Conservation (phyloP, 1,140 invertebrate species). For the Uloborus diversus region DNA sequence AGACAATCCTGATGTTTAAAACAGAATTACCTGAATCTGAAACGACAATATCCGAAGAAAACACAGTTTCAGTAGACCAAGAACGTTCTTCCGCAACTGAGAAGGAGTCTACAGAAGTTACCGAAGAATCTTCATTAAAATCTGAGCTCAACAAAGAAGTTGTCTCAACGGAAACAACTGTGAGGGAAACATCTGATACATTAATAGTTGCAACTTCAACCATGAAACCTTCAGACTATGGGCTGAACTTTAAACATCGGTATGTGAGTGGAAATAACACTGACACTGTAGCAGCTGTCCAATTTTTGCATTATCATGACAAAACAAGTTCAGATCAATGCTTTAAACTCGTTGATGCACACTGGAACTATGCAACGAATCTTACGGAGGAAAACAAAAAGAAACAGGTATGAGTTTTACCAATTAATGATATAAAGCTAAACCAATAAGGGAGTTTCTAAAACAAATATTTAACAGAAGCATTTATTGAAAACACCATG, state of each 20-base stretch:
- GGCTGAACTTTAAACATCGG: not conserved
- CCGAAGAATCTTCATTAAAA: not conserved
- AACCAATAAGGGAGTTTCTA: no score
- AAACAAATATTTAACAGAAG: not conserved
- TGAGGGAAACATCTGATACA: not conserved
- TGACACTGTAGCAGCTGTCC: slow-evolving; percentile 34
- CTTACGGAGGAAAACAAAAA: slow-evolving; percentile 59
- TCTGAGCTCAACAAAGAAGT: not conserved
- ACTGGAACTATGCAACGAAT: slow-evolving; percentile 60
- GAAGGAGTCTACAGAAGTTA: not conserved
- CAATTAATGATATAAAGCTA: not conserved
- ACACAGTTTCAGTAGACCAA: no score
- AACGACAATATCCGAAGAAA: no score
- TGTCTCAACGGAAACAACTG: not conserved
- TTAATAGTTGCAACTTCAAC: not conserved
- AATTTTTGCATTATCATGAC: slow-evolving; percentile 51
- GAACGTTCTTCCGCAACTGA: no score
- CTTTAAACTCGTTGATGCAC: slow-evolving; percentile 51
- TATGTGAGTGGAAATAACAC: slow-evolving; percentile 46
- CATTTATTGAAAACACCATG: not conserved
- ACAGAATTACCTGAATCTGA: not conserved
- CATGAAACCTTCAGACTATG: not conserved
- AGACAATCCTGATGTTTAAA: not conserved
- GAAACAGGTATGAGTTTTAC: slow-evolving; percentile 44
- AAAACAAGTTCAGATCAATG: slow-evolving; percentile 51